These are phyloP conservation scores for Leptura quadrifasciata DNA, from an alignment of 2,888 invertebrate genomes.

Conservation along the genomic window DNA sequence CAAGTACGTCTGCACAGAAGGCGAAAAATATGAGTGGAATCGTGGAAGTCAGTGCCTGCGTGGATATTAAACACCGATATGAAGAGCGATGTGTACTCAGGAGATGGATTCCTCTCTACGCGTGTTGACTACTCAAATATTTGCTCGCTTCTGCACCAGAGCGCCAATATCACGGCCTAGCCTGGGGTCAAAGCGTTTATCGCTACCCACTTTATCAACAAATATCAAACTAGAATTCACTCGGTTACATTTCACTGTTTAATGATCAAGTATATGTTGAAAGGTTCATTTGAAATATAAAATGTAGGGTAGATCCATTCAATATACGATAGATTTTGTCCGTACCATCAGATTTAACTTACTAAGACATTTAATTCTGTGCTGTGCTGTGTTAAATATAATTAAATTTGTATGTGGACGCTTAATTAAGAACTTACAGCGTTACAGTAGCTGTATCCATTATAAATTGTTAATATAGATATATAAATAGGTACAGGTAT, in stretches of 20 bases:
- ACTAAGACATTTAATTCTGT: neutral
- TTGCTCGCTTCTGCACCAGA: slow-evolving; percentile 65
- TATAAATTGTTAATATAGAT: too few species aligned
- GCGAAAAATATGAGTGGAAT: neutral
- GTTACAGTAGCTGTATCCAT: too few species aligned
- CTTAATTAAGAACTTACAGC: too few species aligned
- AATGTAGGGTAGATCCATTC: neutral
- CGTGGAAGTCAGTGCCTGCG: slow-evolving; percentile 45
- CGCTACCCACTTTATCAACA: slow-evolving; percentile 52
- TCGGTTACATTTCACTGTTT: slow-evolving; percentile 28
- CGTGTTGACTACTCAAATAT: slow-evolving; percentile 73
- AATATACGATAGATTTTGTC: neutral
- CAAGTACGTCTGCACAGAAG: neutral
- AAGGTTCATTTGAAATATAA: slow-evolving; percentile 20
- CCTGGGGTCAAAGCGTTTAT: slow-evolving; percentile 66
- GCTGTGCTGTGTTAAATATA: too few species aligned
- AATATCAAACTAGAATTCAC: slow-evolving; percentile 40
- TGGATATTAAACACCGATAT: slow-evolving; percentile 66
- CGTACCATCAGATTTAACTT: neutral
- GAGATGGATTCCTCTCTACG: slow-evolving; percentile 70
- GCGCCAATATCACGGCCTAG: slow-evolving; percentile 68
- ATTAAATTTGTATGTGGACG: too few species aligned
- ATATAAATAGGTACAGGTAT: too few species aligned
- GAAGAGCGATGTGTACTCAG: slow-evolving; percentile 71
- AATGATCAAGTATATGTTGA: slow-evolving; percentile 23